These are phyloP conservation scores for Listronotus bonariensis DNA, from an alignment of 1,140 invertebrate genomes.

Conservation along the genomic window DNA sequence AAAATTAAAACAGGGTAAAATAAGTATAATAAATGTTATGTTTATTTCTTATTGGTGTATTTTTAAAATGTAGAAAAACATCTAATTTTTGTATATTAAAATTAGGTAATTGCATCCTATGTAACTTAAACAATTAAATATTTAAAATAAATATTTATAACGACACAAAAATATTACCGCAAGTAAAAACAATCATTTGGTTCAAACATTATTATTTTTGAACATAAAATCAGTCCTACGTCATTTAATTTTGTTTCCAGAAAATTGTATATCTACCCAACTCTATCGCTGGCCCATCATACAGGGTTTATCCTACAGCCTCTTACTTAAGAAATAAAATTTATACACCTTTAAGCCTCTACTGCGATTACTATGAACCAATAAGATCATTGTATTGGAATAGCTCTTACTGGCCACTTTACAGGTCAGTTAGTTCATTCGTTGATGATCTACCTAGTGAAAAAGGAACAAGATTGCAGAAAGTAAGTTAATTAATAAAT, in stretches of 20 bases:
- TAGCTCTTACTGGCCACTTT: conserved; percentile 40
- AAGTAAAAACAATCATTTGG: no score
- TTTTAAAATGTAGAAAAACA: no score
- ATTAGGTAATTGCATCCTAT: no score
- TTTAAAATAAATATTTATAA: no score
- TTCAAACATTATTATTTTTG: no score
- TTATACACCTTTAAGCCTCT: conserved; percentile 40
- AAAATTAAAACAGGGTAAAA: no score
- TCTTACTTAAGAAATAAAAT: conserved; percentile 38
- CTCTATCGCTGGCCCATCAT: conserved; percentile 30
- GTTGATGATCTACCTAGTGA: conserved; percentile 25
- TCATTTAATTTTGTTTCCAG: conserved; percentile 38
- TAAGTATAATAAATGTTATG: no score
- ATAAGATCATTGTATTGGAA: conserved; percentile 40
- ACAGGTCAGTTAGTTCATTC: conserved; percentile 35
- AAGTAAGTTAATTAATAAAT: conserved; percentile 31
- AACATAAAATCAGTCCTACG: neutral
- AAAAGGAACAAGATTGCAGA: conserved; percentile 27
- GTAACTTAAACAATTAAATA: no score
- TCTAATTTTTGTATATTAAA: no score
- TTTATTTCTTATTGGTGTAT: no score
- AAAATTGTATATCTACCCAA: conserved; percentile 43
- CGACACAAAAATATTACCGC: no score
- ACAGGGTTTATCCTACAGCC: conserved; percentile 34
- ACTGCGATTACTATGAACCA: conserved; percentile 41